phyloP scores from a whole-genome alignment of 2,797 vertebrate species.

The Phoeniculus purpureus region DNA sequence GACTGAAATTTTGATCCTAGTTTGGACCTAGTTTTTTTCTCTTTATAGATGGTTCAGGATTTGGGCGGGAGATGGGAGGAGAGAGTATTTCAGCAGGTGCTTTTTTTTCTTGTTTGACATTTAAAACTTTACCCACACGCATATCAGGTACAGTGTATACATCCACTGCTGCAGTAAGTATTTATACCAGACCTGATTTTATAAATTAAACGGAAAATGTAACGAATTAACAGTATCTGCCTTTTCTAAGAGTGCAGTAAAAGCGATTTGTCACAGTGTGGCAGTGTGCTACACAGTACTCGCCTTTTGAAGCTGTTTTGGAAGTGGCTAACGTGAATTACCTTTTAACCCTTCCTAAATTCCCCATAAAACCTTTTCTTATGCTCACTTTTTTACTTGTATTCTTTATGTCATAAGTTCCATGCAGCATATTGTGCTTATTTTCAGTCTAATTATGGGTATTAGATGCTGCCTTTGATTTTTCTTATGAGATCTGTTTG shows the following conservation, averaged over 20 bases:
- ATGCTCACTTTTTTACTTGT: background rate
- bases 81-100: fast-evolving
- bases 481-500: background rate
- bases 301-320: background rate
- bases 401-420: background rate
- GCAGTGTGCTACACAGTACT: constrained; percentile 22
- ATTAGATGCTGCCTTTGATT: background rate
- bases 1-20: fast-evolving
- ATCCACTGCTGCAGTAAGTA: background rate
- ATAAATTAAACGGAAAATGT: background rate
- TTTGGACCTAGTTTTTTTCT: background rate
- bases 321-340: background rate
- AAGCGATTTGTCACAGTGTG: constrained; percentile 47
- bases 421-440: background rate
- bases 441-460: background rate
- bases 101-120: background rate
- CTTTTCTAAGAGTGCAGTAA: constrained; percentile 23
- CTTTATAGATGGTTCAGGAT: background rate
- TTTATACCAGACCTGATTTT: background rate
- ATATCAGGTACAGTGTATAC: background rate
- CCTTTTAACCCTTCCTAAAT: fast-evolving
- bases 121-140: background rate
- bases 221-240: background rate
- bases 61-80: background rate
- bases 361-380: background rate